Evolutionary conservation across 2,797 vertebrate species (phyloP).

Genomic region (Poliocrania exsul): DNA sequence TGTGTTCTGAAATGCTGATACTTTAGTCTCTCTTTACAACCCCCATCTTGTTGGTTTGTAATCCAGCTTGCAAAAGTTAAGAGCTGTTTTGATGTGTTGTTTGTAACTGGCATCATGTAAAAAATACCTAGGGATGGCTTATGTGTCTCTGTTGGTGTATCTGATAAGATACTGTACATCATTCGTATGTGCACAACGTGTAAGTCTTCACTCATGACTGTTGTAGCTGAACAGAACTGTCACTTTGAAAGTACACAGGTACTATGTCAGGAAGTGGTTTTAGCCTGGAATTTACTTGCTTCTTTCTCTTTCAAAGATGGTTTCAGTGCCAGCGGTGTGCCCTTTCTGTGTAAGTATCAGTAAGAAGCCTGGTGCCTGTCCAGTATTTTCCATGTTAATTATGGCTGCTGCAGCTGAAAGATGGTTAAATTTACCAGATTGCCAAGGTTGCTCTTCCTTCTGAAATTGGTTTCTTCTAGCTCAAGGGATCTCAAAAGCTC

Average conservation of each 20-base stretch:
- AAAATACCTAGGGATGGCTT: not conserved
- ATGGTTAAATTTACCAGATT: not conserved
- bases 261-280: not conserved
- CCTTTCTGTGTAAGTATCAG: not conserved
- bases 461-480: not conserved
- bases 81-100: not conserved
- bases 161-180: not conserved
- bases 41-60: not conserved
- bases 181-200: not conserved
- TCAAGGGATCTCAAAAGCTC: not conserved
- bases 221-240: not conserved
- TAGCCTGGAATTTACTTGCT: not conserved
- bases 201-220: accelerated
- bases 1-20: not conserved
- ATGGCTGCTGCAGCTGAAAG: not conserved
- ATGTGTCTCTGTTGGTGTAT: not conserved
- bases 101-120: not conserved
- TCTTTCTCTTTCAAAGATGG: not conserved
- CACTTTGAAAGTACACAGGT: not conserved
- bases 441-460: not conserved
- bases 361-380: not conserved
- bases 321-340: not conserved
- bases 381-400: not conserved
- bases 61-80: not conserved
- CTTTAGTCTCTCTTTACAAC: not conserved